Evolutionary conservation across 2,888 invertebrate genomes (phyloP).

Genomic region (Agonopterix alstromeriana): DNA sequence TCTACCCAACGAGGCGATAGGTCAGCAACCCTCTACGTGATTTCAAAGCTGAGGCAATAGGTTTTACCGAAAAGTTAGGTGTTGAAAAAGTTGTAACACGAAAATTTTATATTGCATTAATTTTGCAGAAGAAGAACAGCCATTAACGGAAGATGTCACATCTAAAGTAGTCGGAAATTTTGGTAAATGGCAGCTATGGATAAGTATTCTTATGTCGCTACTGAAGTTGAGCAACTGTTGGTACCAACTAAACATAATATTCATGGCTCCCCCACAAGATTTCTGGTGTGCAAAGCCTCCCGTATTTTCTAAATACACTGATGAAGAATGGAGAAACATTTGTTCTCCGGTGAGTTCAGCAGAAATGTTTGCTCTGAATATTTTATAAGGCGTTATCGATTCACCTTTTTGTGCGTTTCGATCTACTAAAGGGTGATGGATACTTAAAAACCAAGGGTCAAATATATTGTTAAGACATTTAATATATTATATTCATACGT

Average conservation of each 20-base stretch:
- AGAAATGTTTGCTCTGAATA: too few species aligned
- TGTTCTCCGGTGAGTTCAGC: conserved; percentile 46
- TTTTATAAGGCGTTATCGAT: not conserved
- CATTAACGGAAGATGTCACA: conserved; percentile 30
- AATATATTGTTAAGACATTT: too few species aligned
- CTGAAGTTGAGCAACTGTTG: conserved; percentile 78
- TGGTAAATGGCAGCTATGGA: conserved; percentile 76
- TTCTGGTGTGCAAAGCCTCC: conserved; percentile 75
- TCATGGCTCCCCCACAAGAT: conserved; percentile 77
- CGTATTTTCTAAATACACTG: conserved; percentile 29
- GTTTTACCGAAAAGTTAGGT: too few species aligned
- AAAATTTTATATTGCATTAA: not conserved
- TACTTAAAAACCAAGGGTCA: too few species aligned
- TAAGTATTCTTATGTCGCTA: conserved; percentile 72
- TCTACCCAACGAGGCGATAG: too few species aligned
- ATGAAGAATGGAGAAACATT: conserved; percentile 61
- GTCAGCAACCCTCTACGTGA: too few species aligned
- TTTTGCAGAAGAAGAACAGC: not conserved
- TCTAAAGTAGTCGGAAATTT: conserved; percentile 70
- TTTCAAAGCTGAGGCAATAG: too few species aligned
- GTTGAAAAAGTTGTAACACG: too few species aligned
- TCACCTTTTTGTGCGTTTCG: not conserved
- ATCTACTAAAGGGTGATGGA: too few species aligned
- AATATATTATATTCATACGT: too few species aligned
- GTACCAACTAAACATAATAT: conserved; percentile 79